These are phyloP conservation scores for Datnioides undecimradiatus DNA, from an alignment of 2,113 vertebrate species.

Conservation along the genomic window DNA sequence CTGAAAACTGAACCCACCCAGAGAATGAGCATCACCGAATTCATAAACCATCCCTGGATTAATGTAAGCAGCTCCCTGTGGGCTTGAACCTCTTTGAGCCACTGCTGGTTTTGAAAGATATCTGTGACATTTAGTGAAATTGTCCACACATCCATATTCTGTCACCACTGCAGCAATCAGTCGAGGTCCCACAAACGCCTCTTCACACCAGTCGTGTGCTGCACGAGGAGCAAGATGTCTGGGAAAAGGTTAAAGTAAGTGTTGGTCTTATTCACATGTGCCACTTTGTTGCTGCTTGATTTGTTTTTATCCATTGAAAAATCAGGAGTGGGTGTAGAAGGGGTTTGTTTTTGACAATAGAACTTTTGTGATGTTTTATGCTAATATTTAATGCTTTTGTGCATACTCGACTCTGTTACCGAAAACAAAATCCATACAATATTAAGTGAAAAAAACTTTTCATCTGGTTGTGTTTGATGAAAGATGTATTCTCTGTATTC, in stretches of 20 bases:
- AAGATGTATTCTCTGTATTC: neutral
- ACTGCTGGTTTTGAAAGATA: slow-evolving; percentile 12
- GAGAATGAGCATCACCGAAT: slow-evolving; percentile 92
- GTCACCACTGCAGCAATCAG: slow-evolving; percentile 81
- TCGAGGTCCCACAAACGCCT: slow-evolving; percentile 88
- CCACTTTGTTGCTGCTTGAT: neutral
- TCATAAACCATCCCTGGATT: slow-evolving; percentile 96
- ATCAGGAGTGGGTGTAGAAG: neutral
- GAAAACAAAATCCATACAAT: neutral
- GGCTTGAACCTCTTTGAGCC: slow-evolving; percentile 12
- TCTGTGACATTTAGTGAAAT: neutral
- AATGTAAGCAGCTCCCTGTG: slow-evolving; percentile 83
- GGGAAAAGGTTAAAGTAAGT: slow-evolving; percentile 92
- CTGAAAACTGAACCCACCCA: slow-evolving; percentile 94
- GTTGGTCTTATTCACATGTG: neutral
- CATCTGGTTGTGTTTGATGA: neutral
- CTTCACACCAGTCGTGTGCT: slow-evolving; percentile 89
- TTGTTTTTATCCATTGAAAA: neutral
- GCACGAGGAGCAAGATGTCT: slow-evolving; percentile 92
- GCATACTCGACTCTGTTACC: neutral
- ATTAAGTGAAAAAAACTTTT: neutral
- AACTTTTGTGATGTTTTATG: neutral
- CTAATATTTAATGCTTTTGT: neutral
- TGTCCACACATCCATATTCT: neutral
- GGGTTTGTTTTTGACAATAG: neutral